A percentile compares a stretch with the other conserved stretches of the same genome.
Conservation (phyloP, 2,797 vertebrate genomes). For the Neopelma chrysocephalum region DNA sequence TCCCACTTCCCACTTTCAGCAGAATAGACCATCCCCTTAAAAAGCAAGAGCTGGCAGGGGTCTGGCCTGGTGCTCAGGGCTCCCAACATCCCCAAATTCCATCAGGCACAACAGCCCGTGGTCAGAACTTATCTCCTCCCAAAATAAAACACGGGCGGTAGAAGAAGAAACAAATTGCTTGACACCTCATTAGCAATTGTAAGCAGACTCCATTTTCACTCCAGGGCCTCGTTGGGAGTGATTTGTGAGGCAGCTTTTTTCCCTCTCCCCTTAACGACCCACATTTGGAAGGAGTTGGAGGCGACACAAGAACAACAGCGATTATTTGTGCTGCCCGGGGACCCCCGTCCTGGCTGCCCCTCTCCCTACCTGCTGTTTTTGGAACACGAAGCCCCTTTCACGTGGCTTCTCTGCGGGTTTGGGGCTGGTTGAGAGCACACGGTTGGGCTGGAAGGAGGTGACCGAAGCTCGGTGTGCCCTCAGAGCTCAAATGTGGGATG, state of each 20-base stretch:
- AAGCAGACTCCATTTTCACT: constrained; percentile 49
- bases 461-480: not conserved
- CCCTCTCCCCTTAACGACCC: not conserved
- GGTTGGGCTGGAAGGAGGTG: not conserved
- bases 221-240: constrained; percentile 41
- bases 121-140: constrained; percentile 77
- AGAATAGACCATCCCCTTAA: not conserved
- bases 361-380: constrained; percentile 63
- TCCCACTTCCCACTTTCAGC: not conserved
- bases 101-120: constrained; percentile 64
- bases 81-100: constrained; percentile 67
- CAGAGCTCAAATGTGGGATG: not conserved
- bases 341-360: constrained; percentile 44
- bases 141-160: constrained; percentile 69
- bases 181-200: constrained; percentile 71
- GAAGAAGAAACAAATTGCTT: constrained; percentile 68
- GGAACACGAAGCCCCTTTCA: constrained; percentile 13
- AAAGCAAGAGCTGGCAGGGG: not conserved
- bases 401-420: not conserved
- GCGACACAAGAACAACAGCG: constrained; percentile 63
- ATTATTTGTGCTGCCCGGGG: constrained; percentile 47
- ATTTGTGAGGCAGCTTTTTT: constrained; percentile 57
- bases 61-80: not conserved
- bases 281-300: constrained; percentile 47
- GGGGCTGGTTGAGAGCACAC: not conserved